Conservation (phyloP, 2,888 invertebrate genomes). For the Ptilodon capucinus region DNA sequence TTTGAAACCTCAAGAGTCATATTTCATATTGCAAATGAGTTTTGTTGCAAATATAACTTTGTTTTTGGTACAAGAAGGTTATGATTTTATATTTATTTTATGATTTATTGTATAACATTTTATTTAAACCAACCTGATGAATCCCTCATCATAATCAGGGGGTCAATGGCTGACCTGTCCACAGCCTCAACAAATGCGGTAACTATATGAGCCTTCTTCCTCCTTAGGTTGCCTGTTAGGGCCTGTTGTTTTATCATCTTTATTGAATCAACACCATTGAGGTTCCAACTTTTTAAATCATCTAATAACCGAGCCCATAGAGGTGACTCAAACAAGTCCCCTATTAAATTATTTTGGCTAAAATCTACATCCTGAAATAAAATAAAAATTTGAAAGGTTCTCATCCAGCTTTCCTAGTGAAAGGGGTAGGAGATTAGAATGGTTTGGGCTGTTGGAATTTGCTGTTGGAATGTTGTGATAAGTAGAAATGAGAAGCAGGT, state of each 20-base stretch:
- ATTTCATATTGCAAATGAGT: no score
- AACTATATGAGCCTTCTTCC: constrained; percentile 64
- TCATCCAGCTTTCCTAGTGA: no score
- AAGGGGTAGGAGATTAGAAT: no score
- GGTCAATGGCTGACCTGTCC: constrained; percentile 70
- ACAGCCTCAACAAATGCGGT: constrained; percentile 69
- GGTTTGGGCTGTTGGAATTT: no score
- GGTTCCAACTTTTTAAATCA: constrained; percentile 53
- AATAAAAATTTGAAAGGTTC: not conserved
- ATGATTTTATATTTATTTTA: no score
- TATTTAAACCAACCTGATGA: constrained; percentile 50
- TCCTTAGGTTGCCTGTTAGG: constrained; percentile 53
- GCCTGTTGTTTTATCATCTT: constrained; percentile 65
- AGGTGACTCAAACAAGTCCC: constrained; percentile 63
- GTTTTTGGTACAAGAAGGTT: no score
- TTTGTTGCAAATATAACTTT: no score
- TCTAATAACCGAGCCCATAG: constrained; percentile 59
- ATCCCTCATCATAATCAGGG: constrained; percentile 67
- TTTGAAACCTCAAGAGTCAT: no score
- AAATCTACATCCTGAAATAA: constrained; percentile 66
- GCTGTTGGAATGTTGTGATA: no score
- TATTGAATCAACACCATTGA: constrained; percentile 59
- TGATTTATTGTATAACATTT: not conserved
- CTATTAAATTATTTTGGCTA: constrained; percentile 53
- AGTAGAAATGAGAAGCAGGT: no score